Evolutionary conservation across 2,113 vertebrate species (phyloP).

Genomic region (Misgurnus anguillicaudatus): DNA sequence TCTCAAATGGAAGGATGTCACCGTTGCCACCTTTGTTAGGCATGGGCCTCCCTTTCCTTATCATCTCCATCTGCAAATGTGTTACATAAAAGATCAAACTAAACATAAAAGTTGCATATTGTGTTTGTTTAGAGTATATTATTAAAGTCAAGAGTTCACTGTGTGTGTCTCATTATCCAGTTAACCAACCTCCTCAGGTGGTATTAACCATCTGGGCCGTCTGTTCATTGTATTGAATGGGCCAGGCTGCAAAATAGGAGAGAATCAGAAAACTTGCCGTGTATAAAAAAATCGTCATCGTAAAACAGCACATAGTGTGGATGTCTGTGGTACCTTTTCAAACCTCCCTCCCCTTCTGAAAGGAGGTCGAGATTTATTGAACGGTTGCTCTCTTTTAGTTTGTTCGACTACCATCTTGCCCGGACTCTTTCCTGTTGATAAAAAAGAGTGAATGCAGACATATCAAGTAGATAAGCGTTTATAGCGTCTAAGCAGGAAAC

Average conservation of each 20-base stretch:
- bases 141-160: neutral
- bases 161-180: neutral
- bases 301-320: neutral
- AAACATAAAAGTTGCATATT: neutral
- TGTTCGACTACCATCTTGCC: conserved; percentile 83
- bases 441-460: neutral
- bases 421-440: conserved; percentile 84
- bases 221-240: conserved; percentile 66
- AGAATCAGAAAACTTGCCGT: neutral
- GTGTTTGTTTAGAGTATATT: neutral
- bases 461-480: neutral
- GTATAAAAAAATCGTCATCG: neutral
- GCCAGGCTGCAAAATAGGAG: conserved; percentile 56
- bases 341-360: conserved; percentile 85
- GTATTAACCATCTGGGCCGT: conserved; percentile 74
- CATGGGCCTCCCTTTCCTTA: conserved; percentile 83
- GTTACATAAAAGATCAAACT: neutral
- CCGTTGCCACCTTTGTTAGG: conserved; percentile 79
- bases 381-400: conserved; percentile 80
- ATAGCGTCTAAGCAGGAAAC: neutral
- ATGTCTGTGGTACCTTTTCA: conserved; percentile 82
- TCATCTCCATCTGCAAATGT: conserved; percentile 68
- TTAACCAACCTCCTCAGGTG: conserved; percentile 72
- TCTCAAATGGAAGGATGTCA: conserved; percentile 93
- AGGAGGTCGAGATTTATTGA: conserved; percentile 76